phyloP scores from a whole-genome alignment of 2,888 invertebrate species.

The Autographa pulchrina region DNA sequence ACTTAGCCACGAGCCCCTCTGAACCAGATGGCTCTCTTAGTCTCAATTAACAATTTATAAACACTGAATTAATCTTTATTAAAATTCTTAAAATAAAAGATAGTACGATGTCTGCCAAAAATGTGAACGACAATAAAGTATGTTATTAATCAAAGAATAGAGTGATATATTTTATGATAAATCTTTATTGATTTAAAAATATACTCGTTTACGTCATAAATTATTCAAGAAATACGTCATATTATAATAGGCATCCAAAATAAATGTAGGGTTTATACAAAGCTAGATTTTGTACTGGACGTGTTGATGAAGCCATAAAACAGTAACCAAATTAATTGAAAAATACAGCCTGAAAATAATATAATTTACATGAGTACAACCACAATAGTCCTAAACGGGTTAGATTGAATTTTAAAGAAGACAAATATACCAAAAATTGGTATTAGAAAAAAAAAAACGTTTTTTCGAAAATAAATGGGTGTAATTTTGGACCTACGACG shows the following conservation, averaged over 20 bases:
- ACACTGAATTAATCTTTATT: conserved; percentile 39
- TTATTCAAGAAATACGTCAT: neutral
- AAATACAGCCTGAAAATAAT: neutral
- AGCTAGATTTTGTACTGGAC: neutral
- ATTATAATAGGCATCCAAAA: neutral
- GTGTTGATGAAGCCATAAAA: too few species aligned
- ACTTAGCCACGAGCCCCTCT: too few species aligned
- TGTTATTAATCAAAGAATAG: conserved; percentile 9
- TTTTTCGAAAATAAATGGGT: too few species aligned
- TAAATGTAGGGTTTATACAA: neutral
- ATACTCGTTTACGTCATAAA: conserved; percentile 5
- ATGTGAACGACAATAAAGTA: conserved; percentile 16
- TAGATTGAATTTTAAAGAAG: neutral
- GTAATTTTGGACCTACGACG: too few species aligned
- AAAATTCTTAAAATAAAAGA: conserved; percentile 30
- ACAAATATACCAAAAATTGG: neutral
- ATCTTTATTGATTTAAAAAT: conserved; percentile 30
- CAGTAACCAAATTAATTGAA: neutral
- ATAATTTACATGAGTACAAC: neutral
- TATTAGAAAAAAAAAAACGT: too few species aligned
- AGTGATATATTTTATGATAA: conserved; percentile 30
- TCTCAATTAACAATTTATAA: conserved; percentile 26
- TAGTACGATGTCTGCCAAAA: conserved; percentile 30
- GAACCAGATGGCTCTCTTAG: neutral
- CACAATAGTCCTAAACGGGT: neutral